A percentile compares a stretch with the other conserved stretches of the same genome.
Conservation (phyloP, 1,140 invertebrate genomes). For the Hyposmocoma kahamanoa region DNA sequence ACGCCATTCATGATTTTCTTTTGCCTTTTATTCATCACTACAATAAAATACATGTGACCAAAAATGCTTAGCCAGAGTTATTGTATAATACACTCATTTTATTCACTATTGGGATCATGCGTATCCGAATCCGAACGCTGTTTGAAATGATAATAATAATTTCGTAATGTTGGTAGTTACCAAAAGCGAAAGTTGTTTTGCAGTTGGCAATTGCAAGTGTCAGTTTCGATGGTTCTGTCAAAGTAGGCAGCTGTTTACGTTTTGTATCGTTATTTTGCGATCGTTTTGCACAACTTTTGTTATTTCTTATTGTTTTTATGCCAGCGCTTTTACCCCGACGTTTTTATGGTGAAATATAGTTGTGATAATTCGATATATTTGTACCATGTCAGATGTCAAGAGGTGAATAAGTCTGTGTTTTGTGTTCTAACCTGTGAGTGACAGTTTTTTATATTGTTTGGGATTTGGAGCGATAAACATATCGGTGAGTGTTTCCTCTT, state of each 20-base stretch:
- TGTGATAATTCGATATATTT: constrained; percentile 40
- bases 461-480: constrained; percentile 63
- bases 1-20: no score
- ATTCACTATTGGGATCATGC: no score
- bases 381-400: constrained; percentile 69
- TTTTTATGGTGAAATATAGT: constrained; percentile 46
- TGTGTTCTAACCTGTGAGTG: constrained; percentile 63
- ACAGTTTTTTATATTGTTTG: constrained; percentile 67
- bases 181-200: constrained; percentile 51
- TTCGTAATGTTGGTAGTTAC: constrained; percentile 18
- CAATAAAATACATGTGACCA: no score
- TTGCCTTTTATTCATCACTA: no score
- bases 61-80: no score
- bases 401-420: constrained; percentile 67
- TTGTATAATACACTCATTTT: no score
- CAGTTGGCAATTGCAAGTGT: constrained; percentile 55
- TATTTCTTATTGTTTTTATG: constrained; percentile 64
- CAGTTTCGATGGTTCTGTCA: constrained; percentile 66
- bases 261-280: constrained; percentile 70
- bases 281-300: constrained; percentile 61
- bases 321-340: constrained; percentile 41
- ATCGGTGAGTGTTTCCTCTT: constrained; percentile 56
- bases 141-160: constrained; percentile 7
- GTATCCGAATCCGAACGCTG: background rate
- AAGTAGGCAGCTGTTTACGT: constrained; percentile 69